phyloP scores from a whole-genome alignment of 2,797 vertebrate genomes.

The Tympanoctomys barrerae region DNA sequence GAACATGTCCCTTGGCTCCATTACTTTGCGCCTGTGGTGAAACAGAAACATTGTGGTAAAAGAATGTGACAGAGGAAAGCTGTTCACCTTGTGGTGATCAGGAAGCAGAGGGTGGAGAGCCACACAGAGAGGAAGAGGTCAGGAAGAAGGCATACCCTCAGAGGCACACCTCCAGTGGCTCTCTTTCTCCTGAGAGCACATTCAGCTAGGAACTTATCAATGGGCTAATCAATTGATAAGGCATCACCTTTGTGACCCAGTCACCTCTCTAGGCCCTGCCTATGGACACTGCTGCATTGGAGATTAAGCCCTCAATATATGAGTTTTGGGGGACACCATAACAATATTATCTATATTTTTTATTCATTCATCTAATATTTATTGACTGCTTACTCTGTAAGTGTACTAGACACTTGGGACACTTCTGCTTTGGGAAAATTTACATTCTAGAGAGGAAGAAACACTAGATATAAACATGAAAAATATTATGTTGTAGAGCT shows the following conservation, averaged over 20 bases:
- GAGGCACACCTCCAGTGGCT: neutral
- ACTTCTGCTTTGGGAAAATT: slow-evolving; percentile 6
- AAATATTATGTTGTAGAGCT: slow-evolving; percentile 5
- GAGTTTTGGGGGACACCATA: neutral
- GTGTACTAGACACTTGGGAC: slow-evolving; percentile 10
- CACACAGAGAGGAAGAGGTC: neutral
- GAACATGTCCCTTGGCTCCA: neutral
- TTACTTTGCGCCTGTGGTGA: neutral
- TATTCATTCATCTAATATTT: slow-evolving; percentile 47
- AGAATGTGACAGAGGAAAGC: neutral
- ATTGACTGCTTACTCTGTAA: neutral
- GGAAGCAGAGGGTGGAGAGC: neutral
- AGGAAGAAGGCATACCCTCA: neutral
- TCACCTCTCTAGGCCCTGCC: neutral
- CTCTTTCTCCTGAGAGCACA: neutral
- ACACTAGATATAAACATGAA: slow-evolving; percentile 27
- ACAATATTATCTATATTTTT: slow-evolving; percentile 27
- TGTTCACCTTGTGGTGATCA: neutral
- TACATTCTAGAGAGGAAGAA: slow-evolving; percentile 21
- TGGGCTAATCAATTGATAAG: neutral
- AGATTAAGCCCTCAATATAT: neutral
- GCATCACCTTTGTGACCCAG: neutral
- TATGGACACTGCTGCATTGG: neutral
- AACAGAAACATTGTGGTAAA: neutral
- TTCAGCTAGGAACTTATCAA: neutral